Conservation (phyloP, 1,140 invertebrate species). For the Ceratina australensis region DNA sequence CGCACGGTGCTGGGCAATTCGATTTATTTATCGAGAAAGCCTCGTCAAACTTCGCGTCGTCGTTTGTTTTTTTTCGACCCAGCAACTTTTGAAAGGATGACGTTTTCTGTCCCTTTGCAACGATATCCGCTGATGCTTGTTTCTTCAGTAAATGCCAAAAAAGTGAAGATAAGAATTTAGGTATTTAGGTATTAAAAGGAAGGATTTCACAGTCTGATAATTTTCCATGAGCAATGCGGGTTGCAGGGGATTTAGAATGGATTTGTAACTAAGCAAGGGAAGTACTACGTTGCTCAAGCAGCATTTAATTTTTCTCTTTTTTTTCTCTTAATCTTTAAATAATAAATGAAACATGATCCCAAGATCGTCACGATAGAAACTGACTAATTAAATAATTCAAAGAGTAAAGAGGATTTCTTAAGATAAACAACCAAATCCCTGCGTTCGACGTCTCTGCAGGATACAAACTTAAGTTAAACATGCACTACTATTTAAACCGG, state of each 20-base stretch:
- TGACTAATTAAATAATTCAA: slow-evolving; percentile 18
- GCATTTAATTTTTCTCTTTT: background rate
- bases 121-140: background rate
- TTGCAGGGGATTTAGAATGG: background rate
- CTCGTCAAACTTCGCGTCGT: slow-evolving; percentile 52
- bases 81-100: slow-evolving; percentile 54
- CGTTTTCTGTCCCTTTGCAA: slow-evolving; percentile 29
- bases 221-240: too few relatives aligned
- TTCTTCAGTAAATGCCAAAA: too few relatives aligned
- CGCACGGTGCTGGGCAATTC: slow-evolving; percentile 45
- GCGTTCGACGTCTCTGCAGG: slow-evolving; percentile 3
- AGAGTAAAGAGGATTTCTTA: background rate
- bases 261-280: background rate
- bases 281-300: background rate
- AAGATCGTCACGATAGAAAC: background rate
- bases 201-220: too few relatives aligned
- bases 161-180: too few relatives aligned
- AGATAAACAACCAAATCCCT: too few relatives aligned
- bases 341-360: too few relatives aligned
- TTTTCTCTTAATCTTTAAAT: too few relatives aligned
- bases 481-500: background rate
- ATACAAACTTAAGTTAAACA: background rate
- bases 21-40: slow-evolving; percentile 60
- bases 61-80: slow-evolving; percentile 36
- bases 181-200: too few relatives aligned